Conservation (phyloP, 2,797 vertebrate genomes). For the Amphiprion clarkii region DNA sequence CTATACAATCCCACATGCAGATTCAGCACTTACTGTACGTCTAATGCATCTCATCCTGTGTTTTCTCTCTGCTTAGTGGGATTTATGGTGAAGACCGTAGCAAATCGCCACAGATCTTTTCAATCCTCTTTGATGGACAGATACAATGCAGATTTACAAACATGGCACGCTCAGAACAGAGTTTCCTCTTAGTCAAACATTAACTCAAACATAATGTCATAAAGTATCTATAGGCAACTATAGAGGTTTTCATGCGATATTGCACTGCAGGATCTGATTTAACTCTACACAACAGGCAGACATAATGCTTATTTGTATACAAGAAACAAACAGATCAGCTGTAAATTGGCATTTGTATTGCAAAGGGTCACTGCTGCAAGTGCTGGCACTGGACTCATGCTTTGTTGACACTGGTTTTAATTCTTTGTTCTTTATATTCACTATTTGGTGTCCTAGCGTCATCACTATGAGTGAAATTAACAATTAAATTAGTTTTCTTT, state of each 20-base stretch:
- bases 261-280: neutral
- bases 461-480: neutral
- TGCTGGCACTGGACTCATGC: neutral
- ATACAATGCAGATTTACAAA: conserved; percentile 39
- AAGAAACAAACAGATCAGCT: neutral
- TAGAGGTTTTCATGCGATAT: neutral
- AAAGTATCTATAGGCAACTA: neutral
- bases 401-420: neutral
- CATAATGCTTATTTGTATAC: neutral
- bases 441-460: neutral
- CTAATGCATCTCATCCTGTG: conserved; percentile 34
- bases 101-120: conserved; percentile 49
- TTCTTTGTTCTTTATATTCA: no score
- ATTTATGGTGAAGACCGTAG: conserved; percentile 46
- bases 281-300: neutral
- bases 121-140: conserved; percentile 20
- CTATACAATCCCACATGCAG: conserved; percentile 18
- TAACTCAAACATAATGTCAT: conserved; percentile 1
- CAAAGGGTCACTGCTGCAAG: neutral
- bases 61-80: conserved; percentile 31
- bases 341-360: neutral
- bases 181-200: conserved; percentile 12
- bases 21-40: conserved; percentile 51
- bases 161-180: conserved; percentile 4
- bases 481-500: neutral